phyloP scores from a whole-genome alignment of 37 sponge, comb jelly and placozoan genomes.

The Spongia lamella region DNA sequence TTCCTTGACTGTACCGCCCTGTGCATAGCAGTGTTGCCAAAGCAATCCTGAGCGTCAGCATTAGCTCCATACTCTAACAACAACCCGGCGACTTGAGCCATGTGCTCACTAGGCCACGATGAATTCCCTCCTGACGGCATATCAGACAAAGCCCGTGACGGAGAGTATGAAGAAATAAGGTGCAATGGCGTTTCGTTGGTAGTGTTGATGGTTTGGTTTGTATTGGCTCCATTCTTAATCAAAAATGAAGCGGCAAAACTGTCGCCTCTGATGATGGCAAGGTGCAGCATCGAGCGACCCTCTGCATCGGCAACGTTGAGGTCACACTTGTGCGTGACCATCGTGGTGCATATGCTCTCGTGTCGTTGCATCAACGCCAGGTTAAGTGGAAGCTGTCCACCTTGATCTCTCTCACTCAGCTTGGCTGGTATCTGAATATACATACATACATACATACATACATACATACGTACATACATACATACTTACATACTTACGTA shows the following conservation, averaged over 20 bases:
- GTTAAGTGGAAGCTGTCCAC: conserved; percentile 81
- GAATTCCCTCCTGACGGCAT: conserved; percentile 57
- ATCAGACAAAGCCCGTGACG: conserved; percentile 9
- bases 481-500: too few relatives aligned
- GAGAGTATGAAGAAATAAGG: conserved; percentile 68
- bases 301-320: conserved; percentile 67
- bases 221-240: conserved; percentile 81
- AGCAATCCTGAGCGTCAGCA: conserved; percentile 74
- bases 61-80: conserved; percentile 82
- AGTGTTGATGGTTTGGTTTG: conserved; percentile 30
- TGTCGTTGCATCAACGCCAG: conserved; percentile 76
- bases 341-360: conserved; percentile 85
- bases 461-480: too few relatives aligned
- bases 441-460: too few relatives aligned
- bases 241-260: conserved; percentile 84
- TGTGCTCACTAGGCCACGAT: conserved; percentile 63
- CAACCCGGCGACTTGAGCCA: conserved; percentile 65
- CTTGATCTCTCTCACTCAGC: conserved; percentile 69
- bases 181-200: conserved; percentile 80
- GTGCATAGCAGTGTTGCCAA: conserved; percentile 80
- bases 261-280: conserved; percentile 85
- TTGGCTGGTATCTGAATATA: conserved; percentile 55
- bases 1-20: conserved; percentile 60
- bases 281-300: conserved; percentile 82
- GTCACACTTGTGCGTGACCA: conserved; percentile 80